These are phyloP conservation scores for Eupeodes latifasciatus DNA, from an alignment of 2,888 invertebrate species.

Conservation along the genomic window DNA sequence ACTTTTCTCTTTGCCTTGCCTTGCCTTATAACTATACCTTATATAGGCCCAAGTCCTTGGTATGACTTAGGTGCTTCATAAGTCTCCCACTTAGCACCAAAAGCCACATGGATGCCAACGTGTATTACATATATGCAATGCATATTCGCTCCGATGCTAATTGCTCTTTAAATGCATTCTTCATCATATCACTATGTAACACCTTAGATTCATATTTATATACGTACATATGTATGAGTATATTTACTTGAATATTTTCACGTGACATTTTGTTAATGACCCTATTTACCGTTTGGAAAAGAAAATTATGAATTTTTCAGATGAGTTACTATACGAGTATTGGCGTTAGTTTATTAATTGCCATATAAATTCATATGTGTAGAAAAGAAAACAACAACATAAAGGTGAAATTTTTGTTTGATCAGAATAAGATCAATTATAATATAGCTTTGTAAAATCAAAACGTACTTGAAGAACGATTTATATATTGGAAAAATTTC, in stretches of 20 bases:
- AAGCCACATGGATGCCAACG: conserved; percentile 45
- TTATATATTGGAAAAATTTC: background rate
- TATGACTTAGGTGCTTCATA: conserved; percentile 46
- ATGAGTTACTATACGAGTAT: background rate
- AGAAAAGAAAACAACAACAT: too few relatives aligned
- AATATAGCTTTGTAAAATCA: background rate
- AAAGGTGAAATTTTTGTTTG: background rate
- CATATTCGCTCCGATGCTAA: conserved; percentile 43
- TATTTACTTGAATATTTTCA: background rate
- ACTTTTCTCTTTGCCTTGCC: too few relatives aligned
- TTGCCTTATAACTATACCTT: background rate
- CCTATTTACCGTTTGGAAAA: conserved; percentile 10
- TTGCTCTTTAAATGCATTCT: conserved; percentile 51
- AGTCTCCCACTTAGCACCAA: conserved; percentile 45
- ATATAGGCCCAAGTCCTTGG: background rate
- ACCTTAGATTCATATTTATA: background rate
- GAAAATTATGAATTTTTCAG: conserved; percentile 25
- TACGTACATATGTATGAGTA: too few relatives aligned
- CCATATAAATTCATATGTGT: background rate
- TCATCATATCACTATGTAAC: conserved; percentile 19
- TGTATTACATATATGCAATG: background rate
- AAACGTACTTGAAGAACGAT: background rate
- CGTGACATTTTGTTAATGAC: conserved; percentile 32
- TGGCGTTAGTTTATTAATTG: conserved; percentile 26
- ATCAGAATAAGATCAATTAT: background rate